phyloP scores from a whole-genome alignment of 2,888 invertebrate species.

The Tenthredo amoena region DNA sequence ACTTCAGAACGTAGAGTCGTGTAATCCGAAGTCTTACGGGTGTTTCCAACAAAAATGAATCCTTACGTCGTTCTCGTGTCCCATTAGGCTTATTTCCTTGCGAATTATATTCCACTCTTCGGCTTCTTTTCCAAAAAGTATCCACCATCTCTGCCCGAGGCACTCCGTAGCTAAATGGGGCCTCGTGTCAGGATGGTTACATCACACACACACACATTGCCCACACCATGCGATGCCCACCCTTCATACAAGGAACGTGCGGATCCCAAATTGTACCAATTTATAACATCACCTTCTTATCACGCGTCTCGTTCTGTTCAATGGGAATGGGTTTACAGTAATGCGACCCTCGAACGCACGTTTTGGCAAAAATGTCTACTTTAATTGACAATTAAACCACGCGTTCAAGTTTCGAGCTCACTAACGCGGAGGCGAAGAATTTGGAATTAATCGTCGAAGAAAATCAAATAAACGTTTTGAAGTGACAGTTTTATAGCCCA shows the following conservation, averaged over 20 bases:
- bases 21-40: conserved; percentile 1
- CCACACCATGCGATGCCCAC: conserved; percentile 34
- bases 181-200: conserved; percentile 44
- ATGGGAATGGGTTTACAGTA: not conserved
- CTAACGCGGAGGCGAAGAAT: not conserved
- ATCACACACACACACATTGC: conserved; percentile 44
- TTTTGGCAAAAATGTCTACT: conserved; percentile 33
- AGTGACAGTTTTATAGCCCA: conserved; percentile 32
- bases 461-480: conserved; percentile 29
- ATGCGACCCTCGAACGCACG: not conserved
- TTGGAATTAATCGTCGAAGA: conserved; percentile 31
- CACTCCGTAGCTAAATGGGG: not conserved
- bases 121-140: not conserved
- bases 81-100: conserved; percentile 42
- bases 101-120: conserved; percentile 41
- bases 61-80: conserved; percentile 11
- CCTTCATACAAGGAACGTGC: conserved; percentile 66
- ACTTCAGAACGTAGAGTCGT: not conserved
- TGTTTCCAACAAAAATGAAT: conserved; percentile 27
- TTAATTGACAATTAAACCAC: conserved; percentile 37
- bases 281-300: conserved; percentile 57
- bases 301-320: conserved; percentile 17
- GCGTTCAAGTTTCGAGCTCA: not conserved
- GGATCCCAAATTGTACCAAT: conserved; percentile 71
- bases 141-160: conserved; percentile 1